These are phyloP conservation scores for Drosophila athabasca DNA, from an alignment of 1,140 invertebrate species.

Conservation along the genomic window DNA sequence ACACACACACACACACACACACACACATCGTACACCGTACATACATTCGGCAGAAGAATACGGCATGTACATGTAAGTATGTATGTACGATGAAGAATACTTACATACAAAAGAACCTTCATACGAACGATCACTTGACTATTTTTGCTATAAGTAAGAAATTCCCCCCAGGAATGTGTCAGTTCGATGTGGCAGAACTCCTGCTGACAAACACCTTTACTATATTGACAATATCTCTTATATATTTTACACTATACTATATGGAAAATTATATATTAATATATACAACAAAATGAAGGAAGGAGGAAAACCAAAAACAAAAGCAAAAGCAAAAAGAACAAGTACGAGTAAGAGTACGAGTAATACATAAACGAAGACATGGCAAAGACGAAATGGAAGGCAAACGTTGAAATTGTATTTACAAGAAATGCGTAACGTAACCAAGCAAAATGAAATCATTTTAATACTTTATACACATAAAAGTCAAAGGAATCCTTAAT, in stretches of 20 bases:
- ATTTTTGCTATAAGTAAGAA: conserved; percentile 82
- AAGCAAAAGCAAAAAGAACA: conserved; percentile 18
- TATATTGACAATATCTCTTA: conserved; percentile 83
- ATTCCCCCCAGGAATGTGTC: conserved; percentile 80
- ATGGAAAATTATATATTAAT: conserved; percentile 79
- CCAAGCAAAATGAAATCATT: conserved; percentile 74
- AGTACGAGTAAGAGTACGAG: conserved; percentile 23
- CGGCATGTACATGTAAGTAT: conserved; percentile 28
- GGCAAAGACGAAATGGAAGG: conserved; percentile 33
- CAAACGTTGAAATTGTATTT: conserved; percentile 75
- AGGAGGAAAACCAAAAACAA: conserved; percentile 18
- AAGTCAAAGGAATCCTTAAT: conserved; percentile 67
- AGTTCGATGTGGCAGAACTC: conserved; percentile 72
- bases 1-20: conserved; percentile 27
- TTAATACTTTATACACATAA: conserved; percentile 82
- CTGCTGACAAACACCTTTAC: conserved; percentile 83
- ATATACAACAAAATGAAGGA: conserved; percentile 73
- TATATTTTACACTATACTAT: conserved; percentile 83
- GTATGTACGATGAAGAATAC: conserved; percentile 37
- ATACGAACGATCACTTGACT: conserved; percentile 81
- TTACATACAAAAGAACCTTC: conserved; percentile 61
- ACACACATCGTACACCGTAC: conserved; percentile 9
- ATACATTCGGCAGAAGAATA: conserved; percentile 27
- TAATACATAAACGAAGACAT: conserved; percentile 42
- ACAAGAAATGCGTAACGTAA: conserved; percentile 62